Conservation (phyloP, 2,888 invertebrate species). For the Strigamia crassipes region DNA sequence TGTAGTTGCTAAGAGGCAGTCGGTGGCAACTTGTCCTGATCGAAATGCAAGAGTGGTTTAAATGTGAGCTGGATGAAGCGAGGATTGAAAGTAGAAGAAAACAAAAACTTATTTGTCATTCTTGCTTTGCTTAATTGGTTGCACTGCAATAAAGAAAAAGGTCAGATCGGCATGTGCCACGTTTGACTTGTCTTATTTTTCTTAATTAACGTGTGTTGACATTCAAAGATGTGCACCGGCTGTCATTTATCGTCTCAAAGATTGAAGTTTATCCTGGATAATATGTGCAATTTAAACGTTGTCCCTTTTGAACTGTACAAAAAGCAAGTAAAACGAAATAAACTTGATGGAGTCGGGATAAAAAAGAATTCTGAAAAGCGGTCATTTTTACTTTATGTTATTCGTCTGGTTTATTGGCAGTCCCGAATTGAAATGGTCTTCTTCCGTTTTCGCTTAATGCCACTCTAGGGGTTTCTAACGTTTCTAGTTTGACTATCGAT, state of each 20-base stretch:
- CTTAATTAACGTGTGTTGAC: constrained; percentile 26
- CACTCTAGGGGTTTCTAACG: not conserved
- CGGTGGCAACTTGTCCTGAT: constrained; percentile 6
- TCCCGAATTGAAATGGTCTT: not conserved
- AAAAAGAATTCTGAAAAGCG: not conserved
- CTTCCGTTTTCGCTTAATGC: constrained; percentile 10
- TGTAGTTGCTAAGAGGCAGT: not conserved
- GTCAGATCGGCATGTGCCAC: not conserved
- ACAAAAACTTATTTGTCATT: not conserved
- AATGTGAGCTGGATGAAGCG: not conserved
- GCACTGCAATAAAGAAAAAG: not conserved
- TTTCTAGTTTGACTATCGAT: constrained; percentile 22
- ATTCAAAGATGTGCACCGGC: constrained; percentile 4
- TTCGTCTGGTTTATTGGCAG: not conserved
- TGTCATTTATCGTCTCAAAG: not conserved
- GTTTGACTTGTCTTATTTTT: not conserved
- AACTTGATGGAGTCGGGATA: not conserved
- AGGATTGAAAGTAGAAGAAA: not conserved
- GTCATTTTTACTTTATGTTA: not conserved
- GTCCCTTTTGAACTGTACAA: not conserved
- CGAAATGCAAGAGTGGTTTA: constrained; percentile 21
- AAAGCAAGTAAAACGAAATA: not conserved
- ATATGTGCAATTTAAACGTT: not conserved
- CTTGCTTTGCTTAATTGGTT: constrained; percentile 7
- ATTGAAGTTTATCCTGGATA: not conserved